phyloP scores from a whole-genome alignment of 2,797 vertebrate species.

The Odontamblyopus lacepedii region DNA sequence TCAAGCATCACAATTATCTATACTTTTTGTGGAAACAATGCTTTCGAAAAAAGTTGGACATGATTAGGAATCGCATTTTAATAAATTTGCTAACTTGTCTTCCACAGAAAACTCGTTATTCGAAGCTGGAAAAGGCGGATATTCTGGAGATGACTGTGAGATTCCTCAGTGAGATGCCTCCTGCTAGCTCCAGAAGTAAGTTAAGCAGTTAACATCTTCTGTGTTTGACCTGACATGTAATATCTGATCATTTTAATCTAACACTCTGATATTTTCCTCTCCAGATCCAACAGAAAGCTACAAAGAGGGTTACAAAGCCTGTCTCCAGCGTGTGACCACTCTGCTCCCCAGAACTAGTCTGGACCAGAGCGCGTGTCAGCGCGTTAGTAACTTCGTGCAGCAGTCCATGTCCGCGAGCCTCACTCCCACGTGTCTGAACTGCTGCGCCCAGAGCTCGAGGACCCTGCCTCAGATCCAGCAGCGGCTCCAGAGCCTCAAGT shows the following conservation, averaged over 20 bases:
- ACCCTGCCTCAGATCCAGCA: constrained; percentile 66
- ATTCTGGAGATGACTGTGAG: constrained; percentile 89
- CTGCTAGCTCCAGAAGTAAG: constrained; percentile 70
- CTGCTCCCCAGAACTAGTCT: constrained; percentile 75
- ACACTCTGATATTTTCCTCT: constrained; percentile 19
- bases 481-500: constrained; percentile 62
- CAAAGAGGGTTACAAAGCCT: constrained; percentile 83
- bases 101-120: constrained; percentile 78
- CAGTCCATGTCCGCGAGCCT: constrained; percentile 50
- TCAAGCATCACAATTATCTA: constrained; percentile 11
- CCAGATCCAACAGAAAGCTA: constrained; percentile 70
- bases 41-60: not conserved
- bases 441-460: constrained; percentile 54
- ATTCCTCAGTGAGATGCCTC: constrained; percentile 81
- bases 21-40: not conserved
- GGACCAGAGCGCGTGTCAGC: constrained; percentile 67
- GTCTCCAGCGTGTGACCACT: constrained; percentile 78
- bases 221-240: fast-evolving
- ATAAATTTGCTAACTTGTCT: constrained; percentile 25
- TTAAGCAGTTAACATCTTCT: constrained; percentile 3
- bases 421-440: constrained; percentile 66
- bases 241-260: constrained; percentile 24
- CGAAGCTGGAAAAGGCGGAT: constrained; percentile 89
- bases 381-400: constrained; percentile 76
- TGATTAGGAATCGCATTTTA: not conserved